Base-by-base conservation (phyloP, 2,797 vertebrate species). In the Sebastes itinus region DNA sequence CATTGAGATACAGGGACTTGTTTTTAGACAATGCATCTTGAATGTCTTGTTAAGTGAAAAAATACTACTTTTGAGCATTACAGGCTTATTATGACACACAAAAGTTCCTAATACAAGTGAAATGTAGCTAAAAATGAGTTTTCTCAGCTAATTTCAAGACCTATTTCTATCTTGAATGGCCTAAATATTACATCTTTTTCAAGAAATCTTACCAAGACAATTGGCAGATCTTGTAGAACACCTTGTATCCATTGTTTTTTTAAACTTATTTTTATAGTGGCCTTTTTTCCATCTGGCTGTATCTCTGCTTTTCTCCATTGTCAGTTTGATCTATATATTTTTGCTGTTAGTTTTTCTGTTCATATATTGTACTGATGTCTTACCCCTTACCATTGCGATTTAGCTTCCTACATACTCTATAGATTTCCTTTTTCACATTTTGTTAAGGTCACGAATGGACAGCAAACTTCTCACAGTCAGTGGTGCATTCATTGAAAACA, bases 401-500 rank as follows among this genome's bases (percentile, higher is more conserved):
- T n/a, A 28, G n/a, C 49, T 63, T 61, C 10, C 14, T 20, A 30
- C 35, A 12, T n/a, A 7, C 38, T 32, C n/a, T 60, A 11, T 7
- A 65, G 58, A 71, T 65, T 70, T 55, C 5, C 23, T n/a, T 27
- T 32, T 56, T 27, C 56, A 25, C 16, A 35, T 78, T 64, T 38
- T 38, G 22, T 65, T 71, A 20, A 6, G 18, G 35, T 67, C 62
- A 76, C 76, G 60, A 87, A 87, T 80, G 61, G 60, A 72, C 62
- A 69, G 66, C 69, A 72, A 68, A 73, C 30, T 63, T 72, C 46
- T 49, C 64, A 38, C 61, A 49, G 72, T 79, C 33, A 55, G 52
- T 16, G 22, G 59, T 38, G 27, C 23, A 60, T 68, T 83, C 74
- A 83, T 52, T 82, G 72, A 84, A 77, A 82, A 77, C 28, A 55